A percentile compares a stretch with the other conserved stretches of the same genome.
phyloP scores from a whole-genome alignment of 2,888 invertebrate genomes.

The Mesochorus sp. region DNA sequence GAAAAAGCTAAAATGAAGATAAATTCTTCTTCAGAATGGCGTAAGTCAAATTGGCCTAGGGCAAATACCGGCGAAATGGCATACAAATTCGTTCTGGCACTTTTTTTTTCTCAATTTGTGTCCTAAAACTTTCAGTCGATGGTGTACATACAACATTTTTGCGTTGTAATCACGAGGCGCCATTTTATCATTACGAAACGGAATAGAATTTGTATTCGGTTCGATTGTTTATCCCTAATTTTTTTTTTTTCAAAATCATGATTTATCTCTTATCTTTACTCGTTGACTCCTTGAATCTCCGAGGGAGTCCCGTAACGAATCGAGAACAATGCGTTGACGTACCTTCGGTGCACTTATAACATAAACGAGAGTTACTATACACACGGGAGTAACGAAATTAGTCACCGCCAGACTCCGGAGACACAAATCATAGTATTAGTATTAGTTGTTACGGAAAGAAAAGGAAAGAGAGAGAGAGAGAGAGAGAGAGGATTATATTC shows the following conservation, averaged over 20 bases:
- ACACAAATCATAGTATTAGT: neutral
- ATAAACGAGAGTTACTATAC: slow-evolving; percentile 8
- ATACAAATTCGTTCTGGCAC: no score
- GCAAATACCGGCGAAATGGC: no score
- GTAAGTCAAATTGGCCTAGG: no score
- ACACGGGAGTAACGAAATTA: slow-evolving; percentile 72
- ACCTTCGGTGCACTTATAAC: no score
- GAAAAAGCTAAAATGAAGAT: no score
- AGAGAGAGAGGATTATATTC: neutral
- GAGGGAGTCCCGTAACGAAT: slow-evolving; percentile 64
- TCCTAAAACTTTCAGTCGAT: no score
- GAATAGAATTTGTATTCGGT: no score
- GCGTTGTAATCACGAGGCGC: no score
- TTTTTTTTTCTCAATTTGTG: no score
- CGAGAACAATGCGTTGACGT: slow-evolving; percentile 65
- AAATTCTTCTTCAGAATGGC: no score
- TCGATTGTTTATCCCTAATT: neutral
- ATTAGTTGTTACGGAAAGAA: slow-evolving; percentile 2
- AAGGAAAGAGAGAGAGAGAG: neutral
- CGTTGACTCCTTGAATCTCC: slow-evolving; percentile 32
- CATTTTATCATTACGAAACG: no score
- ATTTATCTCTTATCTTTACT: slow-evolving; percentile 21
- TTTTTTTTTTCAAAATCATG: neutral
- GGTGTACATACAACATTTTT: no score
- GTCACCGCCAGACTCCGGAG: slow-evolving; percentile 66